Base-by-base conservation (phyloP, 2,113 vertebrate species). In the Lepisosteus osseus region DNA sequence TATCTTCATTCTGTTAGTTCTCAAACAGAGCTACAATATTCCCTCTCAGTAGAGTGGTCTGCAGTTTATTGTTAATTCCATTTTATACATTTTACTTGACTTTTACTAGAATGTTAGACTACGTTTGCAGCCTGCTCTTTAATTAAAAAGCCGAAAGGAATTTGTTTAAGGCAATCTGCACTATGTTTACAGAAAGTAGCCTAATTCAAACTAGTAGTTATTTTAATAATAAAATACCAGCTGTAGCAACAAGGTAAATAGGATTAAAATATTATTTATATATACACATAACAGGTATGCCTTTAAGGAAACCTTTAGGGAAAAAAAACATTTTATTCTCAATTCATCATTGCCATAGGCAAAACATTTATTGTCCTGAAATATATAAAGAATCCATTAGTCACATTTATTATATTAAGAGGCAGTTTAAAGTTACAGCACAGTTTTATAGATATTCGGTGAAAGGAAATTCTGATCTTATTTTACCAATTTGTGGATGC, bases 191-290 rank as follows among this genome's bases (percentile, higher is more conserved):
- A 63, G 3, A 63, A 63, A 17, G 15, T 5, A 8, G n/a, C 17
- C 8, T 17, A 63, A 63, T 15, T 63, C 29, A 9, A 29, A 63
- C n/a, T 17, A 29, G 15, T 63, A 63, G 29, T 63, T 63, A 63
- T 29, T 29, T 3, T 63, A 29, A 8, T 17, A 63, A 63, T 63
- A 63, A 63, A 63, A 63, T 63, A 17, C 29, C n/a, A 29, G 47
- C 7, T 17, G 15, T 9, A 29, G 29, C 17, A 29, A 29, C 61
- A 8, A 29, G n/a, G 15, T 17, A 63, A 17, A 8, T 17, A 29
- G 61, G 61, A 63, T 63, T 29, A 63, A 63, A 63, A 63, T 63
- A 29, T 63, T 63, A 17, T 63, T 63, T 17, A 63, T 63, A 63
- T 17, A 63, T 63, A 15, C 61, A 63, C 14, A 63, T 17, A 63